phyloP scores from a whole-genome alignment of 2,113 vertebrate species.

The Eolophus roseicapilla region DNA sequence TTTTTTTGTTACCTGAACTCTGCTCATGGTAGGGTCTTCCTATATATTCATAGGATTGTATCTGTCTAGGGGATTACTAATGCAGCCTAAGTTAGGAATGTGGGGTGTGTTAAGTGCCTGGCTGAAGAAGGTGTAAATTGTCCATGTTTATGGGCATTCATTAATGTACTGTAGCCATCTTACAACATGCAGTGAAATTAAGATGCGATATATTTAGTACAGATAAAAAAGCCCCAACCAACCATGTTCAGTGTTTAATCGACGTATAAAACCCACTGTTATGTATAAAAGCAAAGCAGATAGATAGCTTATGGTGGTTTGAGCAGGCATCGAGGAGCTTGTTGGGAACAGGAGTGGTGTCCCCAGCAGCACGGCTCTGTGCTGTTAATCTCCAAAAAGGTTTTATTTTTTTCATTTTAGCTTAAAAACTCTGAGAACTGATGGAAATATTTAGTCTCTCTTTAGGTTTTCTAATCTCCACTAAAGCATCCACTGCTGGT shows the following conservation, averaged over 20 bases:
- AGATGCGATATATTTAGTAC: not conserved
- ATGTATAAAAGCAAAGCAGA: not conserved
- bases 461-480: not conserved
- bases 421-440: not conserved
- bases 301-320: not conserved
- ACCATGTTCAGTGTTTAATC: not conserved
- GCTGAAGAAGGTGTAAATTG: not conserved
- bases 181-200: rapidly evolving
- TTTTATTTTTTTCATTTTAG: rapidly evolving
- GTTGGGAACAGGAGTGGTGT: not conserved
- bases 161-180: not conserved
- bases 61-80: not conserved
- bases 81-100: too few relatives aligned
- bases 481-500: not conserved
- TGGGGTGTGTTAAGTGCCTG: not conserved
- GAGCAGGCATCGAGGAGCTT: not conserved
- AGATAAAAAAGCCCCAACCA: not conserved
- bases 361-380: not conserved
- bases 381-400: not conserved
- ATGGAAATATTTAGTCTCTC: rapidly evolving
- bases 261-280: not conserved
- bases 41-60: not conserved
- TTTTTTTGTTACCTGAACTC: not conserved
- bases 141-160: not conserved
- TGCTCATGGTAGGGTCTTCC: not conserved